Evolutionary conservation across 2,888 invertebrate genomes (phyloP).

Genomic region (Acholoe squamosa): DNA sequence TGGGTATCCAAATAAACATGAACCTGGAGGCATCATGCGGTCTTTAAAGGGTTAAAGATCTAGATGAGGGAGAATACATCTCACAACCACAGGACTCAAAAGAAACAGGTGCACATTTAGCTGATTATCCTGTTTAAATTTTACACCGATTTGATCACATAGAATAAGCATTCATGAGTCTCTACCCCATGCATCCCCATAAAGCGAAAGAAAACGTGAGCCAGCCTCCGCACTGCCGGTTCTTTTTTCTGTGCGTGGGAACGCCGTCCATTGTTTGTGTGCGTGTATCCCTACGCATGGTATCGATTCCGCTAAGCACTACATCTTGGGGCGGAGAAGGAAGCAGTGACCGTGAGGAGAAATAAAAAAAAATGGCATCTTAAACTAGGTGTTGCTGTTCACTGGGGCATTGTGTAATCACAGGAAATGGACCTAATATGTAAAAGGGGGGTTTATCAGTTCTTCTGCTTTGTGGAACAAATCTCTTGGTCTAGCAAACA

Average conservation of each 20-base stretch:
- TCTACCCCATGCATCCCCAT: neutral
- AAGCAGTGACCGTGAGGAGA: conserved; percentile 6
- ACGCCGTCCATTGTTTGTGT: conserved; percentile 13
- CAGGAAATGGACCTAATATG: conserved; percentile 9
- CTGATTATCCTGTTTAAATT: conserved; percentile 35
- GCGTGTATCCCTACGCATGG: conserved; percentile 20
- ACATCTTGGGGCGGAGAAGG: neutral
- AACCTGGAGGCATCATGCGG: no score
- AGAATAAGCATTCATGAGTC: neutral
- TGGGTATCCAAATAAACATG: no score
- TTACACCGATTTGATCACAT: conserved; percentile 17
- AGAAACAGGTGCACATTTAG: conserved; percentile 1
- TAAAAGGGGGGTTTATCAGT: neutral
- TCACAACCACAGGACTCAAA: neutral
- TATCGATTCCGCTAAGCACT: neutral
- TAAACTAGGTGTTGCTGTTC: conserved; percentile 23
- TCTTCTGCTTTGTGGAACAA: conserved; percentile 13
- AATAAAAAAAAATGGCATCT: neutral
- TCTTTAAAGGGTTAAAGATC: no score
- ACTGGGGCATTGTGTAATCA: conserved; percentile 12
- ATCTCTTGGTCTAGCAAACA: neutral
- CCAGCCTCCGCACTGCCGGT: neutral
- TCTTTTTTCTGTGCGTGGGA: neutral
- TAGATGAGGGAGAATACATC: no score
- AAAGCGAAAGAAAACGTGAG: neutral